Percentiles rank a stretch among this genome's conserved stretches.
Evolutionary conservation across 2,113 vertebrate species (phyloP).

Genomic region (Anguilla japonica): DNA sequence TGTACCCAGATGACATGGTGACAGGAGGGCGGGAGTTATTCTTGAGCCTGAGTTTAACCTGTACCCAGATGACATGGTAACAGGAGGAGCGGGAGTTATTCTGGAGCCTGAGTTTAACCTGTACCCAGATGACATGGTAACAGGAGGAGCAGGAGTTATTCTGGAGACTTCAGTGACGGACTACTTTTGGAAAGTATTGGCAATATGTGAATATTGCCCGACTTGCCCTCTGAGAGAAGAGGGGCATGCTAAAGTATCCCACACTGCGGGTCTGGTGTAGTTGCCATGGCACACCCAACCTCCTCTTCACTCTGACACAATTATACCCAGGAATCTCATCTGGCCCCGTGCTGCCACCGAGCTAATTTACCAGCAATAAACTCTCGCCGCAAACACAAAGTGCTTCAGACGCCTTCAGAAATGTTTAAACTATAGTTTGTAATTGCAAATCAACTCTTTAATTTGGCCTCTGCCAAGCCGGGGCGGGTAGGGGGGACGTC

Average conservation of each 20-base stretch:
- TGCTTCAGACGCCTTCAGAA: conserved; percentile 45
- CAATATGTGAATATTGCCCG: neutral
- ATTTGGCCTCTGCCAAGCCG: conserved; percentile 64
- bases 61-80: too few relatives aligned
- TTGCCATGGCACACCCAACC: neutral
- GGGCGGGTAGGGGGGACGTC: conserved; percentile 42
- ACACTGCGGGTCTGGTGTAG: neutral
- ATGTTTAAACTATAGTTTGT: conserved; percentile 53
- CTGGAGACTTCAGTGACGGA: neutral
- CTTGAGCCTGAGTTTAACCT: neutral
- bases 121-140: neutral
- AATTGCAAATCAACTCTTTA: conserved; percentile 73
- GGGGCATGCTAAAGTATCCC: conserved; percentile 18
- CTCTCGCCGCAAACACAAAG: conserved; percentile 46
- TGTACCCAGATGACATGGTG: neutral
- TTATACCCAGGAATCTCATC: conserved; percentile 45
- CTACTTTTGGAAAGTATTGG: neutral
- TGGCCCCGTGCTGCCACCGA: conserved; percentile 29
- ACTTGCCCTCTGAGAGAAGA: conserved; percentile 7
- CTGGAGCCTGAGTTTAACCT: neutral
- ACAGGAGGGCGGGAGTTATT: neutral
- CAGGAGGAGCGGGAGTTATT: too few relatives aligned
- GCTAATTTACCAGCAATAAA: conserved; percentile 40
- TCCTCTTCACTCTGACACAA: conserved; percentile 20
- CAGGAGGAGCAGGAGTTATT: neutral